Evolutionary conservation across 2,113 vertebrate genomes (phyloP).

Genomic region (Chaetodon auriga): DNA sequence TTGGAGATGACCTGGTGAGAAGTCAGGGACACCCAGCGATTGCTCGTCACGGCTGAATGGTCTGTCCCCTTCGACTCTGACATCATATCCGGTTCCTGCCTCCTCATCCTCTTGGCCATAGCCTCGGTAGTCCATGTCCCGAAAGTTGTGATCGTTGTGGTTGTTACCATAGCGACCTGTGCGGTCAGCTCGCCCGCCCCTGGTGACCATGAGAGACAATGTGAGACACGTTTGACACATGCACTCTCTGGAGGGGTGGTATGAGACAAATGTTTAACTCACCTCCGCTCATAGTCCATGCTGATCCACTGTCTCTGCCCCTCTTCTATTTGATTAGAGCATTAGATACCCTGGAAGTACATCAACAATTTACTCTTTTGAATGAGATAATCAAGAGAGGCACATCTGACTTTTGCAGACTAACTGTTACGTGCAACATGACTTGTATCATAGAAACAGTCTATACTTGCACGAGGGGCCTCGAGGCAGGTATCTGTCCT

Average conservation of each 20-base stretch:
- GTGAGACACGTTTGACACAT: background rate
- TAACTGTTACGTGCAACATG: background rate
- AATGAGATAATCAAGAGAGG: background rate
- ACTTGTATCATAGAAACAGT: background rate
- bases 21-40: slow-evolving; percentile 50
- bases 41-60: slow-evolving; percentile 64
- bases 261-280: slow-evolving; percentile 18
- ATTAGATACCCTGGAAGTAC: slow-evolving; percentile 30
- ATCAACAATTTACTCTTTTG: background rate
- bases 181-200: slow-evolving; percentile 89
- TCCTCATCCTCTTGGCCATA: slow-evolving; percentile 81
- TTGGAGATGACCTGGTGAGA: slow-evolving; percentile 61
- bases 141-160: slow-evolving; percentile 87
- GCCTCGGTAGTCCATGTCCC: slow-evolving; percentile 90
- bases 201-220: slow-evolving; percentile 52
- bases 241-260: background rate
- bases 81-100: slow-evolving; percentile 63
- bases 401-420: background rate
- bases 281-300: slow-evolving; percentile 85
- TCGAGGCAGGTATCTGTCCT: background rate
- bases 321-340: slow-evolving; percentile 24
- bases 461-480: background rate
- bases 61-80: slow-evolving; percentile 76
- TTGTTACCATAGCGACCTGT: slow-evolving; percentile 88
- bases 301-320: slow-evolving; percentile 27